Evolutionary conservation across 1,140 invertebrate genomes (phyloP), one percentile per base, ranked within the genome.

Genomic region (Neodiprion pinetum): DNA sequence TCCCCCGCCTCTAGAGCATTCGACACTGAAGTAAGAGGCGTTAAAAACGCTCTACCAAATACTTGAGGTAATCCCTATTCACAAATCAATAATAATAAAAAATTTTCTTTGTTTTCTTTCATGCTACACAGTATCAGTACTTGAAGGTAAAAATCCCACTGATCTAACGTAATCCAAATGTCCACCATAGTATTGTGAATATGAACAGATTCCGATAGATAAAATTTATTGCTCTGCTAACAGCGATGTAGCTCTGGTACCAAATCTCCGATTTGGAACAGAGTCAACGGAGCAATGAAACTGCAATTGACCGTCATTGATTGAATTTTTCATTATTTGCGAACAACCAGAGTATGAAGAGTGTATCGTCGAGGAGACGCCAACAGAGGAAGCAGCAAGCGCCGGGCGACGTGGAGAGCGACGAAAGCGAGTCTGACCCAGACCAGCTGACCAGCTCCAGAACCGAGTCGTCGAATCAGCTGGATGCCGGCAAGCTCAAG

Each of bases 341-440:
- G 28, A 40, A 40, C 5, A 5, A 40, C 7, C 72, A 89, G 88
- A 89, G 87, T 79, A 86, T 89, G 85, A 88, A 89, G 85, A 89
- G 87, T 77, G 88, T 88, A 53, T 87, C 88, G 78, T 89, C 87
- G 78, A 84, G 88, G 78, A 85, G 88, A 77, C 86, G 88, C 73
- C 88, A 88, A 70, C 85, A 86, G 90, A 80, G 91, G 91, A 82
- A 91, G 87, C 87, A 88, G 82, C 88, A 88, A 81, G 87, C 87
- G 88, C 90, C 80, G 81, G 91, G 81, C 90, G 92, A 93, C 81
- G 90, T 92, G 72, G 92, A 94, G 84, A 93, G 92, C 80, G 93
- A 94, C 84, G 93, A 94, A 79, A 94, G 93, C 80, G 93, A 94
- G 83, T 94, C 93, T 79, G 93, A 94, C 86, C 91, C 90, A 74